Conservation (phyloP, 1,140 invertebrate species). For the Palaemon carinicauda region DNA sequence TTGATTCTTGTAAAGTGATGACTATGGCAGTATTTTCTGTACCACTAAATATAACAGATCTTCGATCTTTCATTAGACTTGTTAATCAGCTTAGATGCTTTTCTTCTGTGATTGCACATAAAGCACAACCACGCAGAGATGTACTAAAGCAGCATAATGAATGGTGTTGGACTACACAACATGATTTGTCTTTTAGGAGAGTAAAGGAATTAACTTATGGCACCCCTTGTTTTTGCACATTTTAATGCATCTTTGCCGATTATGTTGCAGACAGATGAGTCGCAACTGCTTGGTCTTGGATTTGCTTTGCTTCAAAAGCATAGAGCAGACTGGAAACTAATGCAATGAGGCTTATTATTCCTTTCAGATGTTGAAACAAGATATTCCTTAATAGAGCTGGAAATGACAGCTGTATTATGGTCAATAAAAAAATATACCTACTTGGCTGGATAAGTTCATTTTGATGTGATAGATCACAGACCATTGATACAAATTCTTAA, state of each 20-base stretch:
- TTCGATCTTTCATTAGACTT: constrained; percentile 53
- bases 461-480: constrained; percentile 48
- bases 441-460: constrained; percentile 54
- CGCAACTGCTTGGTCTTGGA: constrained; percentile 43
- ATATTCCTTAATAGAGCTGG: constrained; percentile 54
- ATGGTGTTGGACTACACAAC: too few species aligned
- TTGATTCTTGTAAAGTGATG: not conserved
- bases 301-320: constrained; percentile 50
- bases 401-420: constrained; percentile 56
- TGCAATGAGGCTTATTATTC: constrained; percentile 5
- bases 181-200: too few species aligned
- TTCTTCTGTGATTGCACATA: constrained; percentile 27
- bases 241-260: constrained; percentile 38
- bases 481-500: constrained; percentile 52
- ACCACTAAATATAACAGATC: constrained; percentile 47
- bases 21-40: constrained; percentile 22
- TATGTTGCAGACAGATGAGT: constrained; percentile 44
- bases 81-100: constrained; percentile 37
- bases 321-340: constrained; percentile 44
- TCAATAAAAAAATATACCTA: constrained; percentile 57
- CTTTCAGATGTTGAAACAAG: constrained; percentile 34
- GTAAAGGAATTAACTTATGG: constrained; percentile 13
- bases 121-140: constrained; percentile 45
- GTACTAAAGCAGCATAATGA: too few species aligned
- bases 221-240: constrained; percentile 37